Evolutionary conservation across 1,140 invertebrate genomes (phyloP).

Genomic region (Coenobita brevimanus): DNA sequence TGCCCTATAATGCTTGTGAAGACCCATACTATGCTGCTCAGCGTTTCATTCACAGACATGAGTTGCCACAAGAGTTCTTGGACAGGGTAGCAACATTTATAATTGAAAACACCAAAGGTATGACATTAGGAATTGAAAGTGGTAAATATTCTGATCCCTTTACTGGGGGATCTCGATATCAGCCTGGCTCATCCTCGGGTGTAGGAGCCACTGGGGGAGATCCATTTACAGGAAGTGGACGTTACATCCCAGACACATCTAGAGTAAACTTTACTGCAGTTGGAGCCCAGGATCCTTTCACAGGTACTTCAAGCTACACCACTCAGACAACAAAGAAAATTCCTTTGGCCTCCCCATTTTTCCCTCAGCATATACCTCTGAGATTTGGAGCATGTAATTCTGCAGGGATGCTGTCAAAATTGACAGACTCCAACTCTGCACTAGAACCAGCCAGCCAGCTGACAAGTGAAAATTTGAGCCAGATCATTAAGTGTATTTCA

Average conservation of each 20-base stretch:
- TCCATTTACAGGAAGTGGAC: constrained; percentile 73
- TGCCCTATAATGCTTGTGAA: constrained; percentile 89
- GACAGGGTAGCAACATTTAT: constrained; percentile 98
- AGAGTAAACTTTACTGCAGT: neutral
- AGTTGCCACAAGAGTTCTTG: constrained; percentile 89
- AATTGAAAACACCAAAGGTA: constrained; percentile 82
- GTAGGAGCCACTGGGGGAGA: constrained; percentile 64
- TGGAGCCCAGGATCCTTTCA: constrained; percentile 12
- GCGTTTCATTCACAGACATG: constrained; percentile 81
- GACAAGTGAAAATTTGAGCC: constrained; percentile 28
- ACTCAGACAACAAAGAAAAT: constrained; percentile 44
- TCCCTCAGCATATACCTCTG: constrained; percentile 55
- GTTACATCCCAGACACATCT: constrained; percentile 1
- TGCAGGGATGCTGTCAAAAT: constrained; percentile 74
- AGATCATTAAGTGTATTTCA: constrained; percentile 48
- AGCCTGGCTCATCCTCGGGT: constrained; percentile 5
- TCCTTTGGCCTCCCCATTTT: constrained; percentile 67
- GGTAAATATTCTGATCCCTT: constrained; percentile 40
- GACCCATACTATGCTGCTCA: constrained; percentile 81
- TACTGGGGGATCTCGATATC: constrained; percentile 56
- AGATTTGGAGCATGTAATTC: constrained; percentile 65
- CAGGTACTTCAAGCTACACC: constrained; percentile 16
- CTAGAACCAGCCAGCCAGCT: constrained; percentile 61
- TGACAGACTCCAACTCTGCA: constrained; percentile 70
- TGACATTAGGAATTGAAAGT: constrained; percentile 26